A percentile compares a stretch with the other conserved stretches of the same genome.
Evolutionary conservation across 2,113 vertebrate species (phyloP).

Genomic region (Dipodomys stephensi): DNA sequence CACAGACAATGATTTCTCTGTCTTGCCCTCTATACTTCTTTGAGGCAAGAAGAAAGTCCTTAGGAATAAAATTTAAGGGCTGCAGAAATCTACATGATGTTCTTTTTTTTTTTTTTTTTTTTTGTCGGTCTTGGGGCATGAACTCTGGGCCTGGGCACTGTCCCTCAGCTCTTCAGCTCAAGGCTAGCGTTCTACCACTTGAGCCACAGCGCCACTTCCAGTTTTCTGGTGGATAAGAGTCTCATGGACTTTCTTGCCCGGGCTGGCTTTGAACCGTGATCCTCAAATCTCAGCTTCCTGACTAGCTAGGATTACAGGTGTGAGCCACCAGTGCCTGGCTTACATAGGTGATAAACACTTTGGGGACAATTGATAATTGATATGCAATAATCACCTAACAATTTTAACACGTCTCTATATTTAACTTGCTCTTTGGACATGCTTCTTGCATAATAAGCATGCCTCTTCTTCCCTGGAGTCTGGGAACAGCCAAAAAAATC

Average conservation of each 20-base stretch:
- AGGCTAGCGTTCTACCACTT: no score
- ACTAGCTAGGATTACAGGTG: no score
- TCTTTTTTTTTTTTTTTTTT: background rate
- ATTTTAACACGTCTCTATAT: conserved; percentile 50
- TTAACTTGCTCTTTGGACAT: conserved; percentile 42
- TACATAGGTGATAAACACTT: background rate
- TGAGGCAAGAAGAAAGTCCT: background rate
- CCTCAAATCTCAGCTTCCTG: no score
- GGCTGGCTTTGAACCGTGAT: no score
- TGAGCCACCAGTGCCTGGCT: no score
- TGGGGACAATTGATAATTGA: conserved; percentile 30
- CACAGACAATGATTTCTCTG: background rate
- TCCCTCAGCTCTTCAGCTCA: no score
- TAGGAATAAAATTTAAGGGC: background rate
- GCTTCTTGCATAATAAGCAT: conserved; percentile 56
- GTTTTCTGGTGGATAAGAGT: no score
- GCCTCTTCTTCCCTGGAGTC: conserved; percentile 53
- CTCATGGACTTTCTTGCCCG: no score
- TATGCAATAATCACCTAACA: conserved; percentile 36
- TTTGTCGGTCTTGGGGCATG: no score
- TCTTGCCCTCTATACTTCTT: conserved; percentile 14
- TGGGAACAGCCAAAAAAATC: conserved; percentile 5
- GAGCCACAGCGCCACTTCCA: no score
- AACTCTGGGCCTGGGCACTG: no score
- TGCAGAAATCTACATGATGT: background rate